Base-by-base conservation (phyloP, 35 echinoderm and acorn worm genomes). In the Holothuria glaberrima region DNA sequence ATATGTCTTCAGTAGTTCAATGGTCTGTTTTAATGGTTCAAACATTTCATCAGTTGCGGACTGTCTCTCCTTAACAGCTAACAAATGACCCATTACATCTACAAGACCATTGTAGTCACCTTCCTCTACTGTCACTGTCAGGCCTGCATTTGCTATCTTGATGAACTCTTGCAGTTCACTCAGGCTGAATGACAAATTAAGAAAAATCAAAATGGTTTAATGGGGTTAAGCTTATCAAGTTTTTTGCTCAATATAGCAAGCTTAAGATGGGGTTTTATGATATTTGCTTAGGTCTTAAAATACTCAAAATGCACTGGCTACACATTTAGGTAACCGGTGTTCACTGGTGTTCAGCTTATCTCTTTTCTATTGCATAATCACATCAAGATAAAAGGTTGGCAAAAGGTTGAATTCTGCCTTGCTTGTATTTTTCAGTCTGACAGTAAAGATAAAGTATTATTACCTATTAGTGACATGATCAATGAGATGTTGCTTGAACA, bases 401-500 rank as follows among this genome's bases (percentile, higher is more conserved):
- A n/a, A n/a, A 24, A 29, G 25, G 31, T 0, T 4, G 66, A 69
- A 65, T 9, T 26, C 66, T 69, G 3, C 9, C 14, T 69, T 69
- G 9, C 10, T 13, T 29, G 31, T 25, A 18, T 12, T 10, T 25
- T 13, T 25, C 2, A 13, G 66, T 69, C 31, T 54, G 5, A 54
- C 0, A 14, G 50, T 54, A 14, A 54, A 54, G 50, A 54, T 17
- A 14, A 54, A 54, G 50, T 54, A 54, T n/a, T 6, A 25, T 60
- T 87, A 87, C 92, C 96, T 98, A 91, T 99, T 99, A 28, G 97
- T 99, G 66, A 99, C 97, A 86, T 99, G 97, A 54, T 99, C 97
- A 86, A 99, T 99, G 12, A 99, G 91, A 80, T 99, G 93, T 78
- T 99, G 93, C 56, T 99, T 99, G 91, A 99, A 99, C 97, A 99